Conservation (phyloP, 2,888 invertebrate genomes). For the Dryomyza anilis region DNA sequence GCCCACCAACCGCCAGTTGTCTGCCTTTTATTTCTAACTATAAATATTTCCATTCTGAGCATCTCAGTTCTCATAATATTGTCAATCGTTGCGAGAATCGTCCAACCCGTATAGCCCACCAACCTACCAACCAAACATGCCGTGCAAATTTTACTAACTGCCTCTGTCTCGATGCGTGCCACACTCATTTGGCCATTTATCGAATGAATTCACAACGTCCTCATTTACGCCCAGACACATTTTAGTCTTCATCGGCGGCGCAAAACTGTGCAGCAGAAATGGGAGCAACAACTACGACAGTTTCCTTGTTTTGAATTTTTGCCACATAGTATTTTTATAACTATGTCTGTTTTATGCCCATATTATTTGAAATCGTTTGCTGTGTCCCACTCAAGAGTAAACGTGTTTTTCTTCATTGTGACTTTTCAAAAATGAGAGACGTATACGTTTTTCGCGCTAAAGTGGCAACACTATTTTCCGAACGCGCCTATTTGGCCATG, state of each 20-base stretch:
- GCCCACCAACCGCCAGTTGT: neutral
- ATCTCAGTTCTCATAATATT: too few relatives aligned
- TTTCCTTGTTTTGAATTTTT: constrained; percentile 7
- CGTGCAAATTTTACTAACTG: too few relatives aligned
- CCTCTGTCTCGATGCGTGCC: neutral
- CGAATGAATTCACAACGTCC: constrained; percentile 51
- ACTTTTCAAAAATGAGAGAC: too few relatives aligned
- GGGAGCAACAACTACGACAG: neutral
- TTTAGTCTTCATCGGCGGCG: neutral
- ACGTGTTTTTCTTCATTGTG: too few relatives aligned
- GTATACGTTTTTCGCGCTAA: too few relatives aligned
- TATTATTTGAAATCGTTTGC: neutral
- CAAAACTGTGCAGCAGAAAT: neutral
- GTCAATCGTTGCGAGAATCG: too few relatives aligned
- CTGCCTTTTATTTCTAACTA: too few relatives aligned
- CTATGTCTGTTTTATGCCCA: neutral
- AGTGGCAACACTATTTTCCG: too few relatives aligned
- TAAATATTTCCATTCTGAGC: too few relatives aligned
- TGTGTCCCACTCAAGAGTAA: neutral
- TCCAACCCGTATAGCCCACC: too few relatives aligned
- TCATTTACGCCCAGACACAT: constrained; percentile 37
- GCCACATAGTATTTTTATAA: neutral
- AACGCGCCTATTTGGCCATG: too few relatives aligned
- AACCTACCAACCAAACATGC: too few relatives aligned
- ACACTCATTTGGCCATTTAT: constrained; percentile 43